These are phyloP conservation scores for Plutomurus gul DNA, from an alignment of 1,140 invertebrate species.

Conservation along the genomic window DNA sequence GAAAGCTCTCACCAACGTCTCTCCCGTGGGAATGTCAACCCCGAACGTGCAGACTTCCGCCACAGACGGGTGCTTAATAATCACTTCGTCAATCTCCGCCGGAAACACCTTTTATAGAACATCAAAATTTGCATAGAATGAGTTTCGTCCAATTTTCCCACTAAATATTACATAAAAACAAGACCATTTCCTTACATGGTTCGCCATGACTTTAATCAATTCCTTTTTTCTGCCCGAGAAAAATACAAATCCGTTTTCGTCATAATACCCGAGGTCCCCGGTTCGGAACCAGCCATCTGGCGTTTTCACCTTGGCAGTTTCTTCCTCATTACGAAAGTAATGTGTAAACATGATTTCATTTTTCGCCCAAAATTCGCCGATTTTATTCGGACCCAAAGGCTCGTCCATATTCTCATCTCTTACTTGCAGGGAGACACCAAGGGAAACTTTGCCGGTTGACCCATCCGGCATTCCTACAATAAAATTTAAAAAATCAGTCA, in stretches of 20 bases:
- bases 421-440: no score
- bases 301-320: no score
- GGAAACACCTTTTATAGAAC: conserved; percentile 47
- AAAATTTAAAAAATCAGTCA: no score
- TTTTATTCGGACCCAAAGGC: neutral
- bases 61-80: conserved; percentile 36
- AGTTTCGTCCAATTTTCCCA: conserved; percentile 34
- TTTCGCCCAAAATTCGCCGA: conserved; percentile 33
- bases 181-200: no score
- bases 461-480: no score
- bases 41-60: neutral
- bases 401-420: neutral
- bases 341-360: neutral
- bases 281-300: neutral
- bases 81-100: conserved; percentile 41
- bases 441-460: no score
- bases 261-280: neutral
- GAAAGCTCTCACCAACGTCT: neutral
- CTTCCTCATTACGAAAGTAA: conserved; percentile 38
- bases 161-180: no score
- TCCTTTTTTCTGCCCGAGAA: neutral
- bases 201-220: neutral
- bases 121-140: no score
- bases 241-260: neutral
- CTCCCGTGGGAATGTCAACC: neutral